Conservation (phyloP, 1,140 invertebrate species). For the Chionoecetes opilio region DNA sequence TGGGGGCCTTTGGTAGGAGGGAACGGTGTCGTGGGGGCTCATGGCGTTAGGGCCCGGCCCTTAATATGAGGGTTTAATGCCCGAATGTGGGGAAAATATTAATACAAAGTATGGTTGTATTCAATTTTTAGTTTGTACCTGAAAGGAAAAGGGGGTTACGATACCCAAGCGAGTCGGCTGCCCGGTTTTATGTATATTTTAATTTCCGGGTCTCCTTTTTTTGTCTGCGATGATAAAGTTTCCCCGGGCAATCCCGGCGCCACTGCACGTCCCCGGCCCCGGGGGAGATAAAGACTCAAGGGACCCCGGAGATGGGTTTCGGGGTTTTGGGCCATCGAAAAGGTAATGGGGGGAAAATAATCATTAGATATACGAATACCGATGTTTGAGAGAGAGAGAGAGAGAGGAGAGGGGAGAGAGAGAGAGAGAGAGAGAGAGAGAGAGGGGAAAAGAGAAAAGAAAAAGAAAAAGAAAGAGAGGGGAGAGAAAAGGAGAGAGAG, state of each 20-base stretch:
- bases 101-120: no score
- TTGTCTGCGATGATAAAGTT: not conserved
- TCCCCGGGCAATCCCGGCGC: not conserved
- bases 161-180: no score
- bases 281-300: not conserved
- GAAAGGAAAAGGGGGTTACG: no score
- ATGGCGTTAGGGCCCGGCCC: no score
- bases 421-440: conserved; percentile 27
- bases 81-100: no score
- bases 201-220: not conserved
- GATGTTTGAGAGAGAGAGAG: no score
- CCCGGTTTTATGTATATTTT: not conserved
- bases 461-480: not conserved
- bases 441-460: not conserved
- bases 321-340: not conserved
- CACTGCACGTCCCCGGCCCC: not conserved
- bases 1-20: no score
- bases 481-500: no score
- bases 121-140: no score
- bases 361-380: not conserved
- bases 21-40: no score
- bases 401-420: no score
- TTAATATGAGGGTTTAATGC: no score
- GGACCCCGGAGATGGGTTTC: not conserved
- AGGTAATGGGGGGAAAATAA: not conserved